phyloP scores from a whole-genome alignment of 2,888 invertebrate species.

The Acanthoscelides obtectus region DNA sequence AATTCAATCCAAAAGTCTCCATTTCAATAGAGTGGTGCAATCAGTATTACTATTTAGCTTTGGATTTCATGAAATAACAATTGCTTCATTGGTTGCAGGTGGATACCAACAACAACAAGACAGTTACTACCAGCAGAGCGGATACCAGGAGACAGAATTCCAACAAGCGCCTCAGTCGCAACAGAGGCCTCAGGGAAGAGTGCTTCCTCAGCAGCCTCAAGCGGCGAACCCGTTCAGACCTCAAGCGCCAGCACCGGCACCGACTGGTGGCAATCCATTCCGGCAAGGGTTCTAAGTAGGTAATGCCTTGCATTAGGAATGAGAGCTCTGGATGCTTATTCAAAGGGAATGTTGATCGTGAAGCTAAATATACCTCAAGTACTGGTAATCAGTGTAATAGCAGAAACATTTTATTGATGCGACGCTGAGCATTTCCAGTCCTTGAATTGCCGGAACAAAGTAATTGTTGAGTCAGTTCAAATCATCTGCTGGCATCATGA shows the following conservation, averaged over 20 bases:
- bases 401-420: no score
- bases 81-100: no score
- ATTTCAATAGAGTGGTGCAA: no score
- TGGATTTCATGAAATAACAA: no score
- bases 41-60: no score
- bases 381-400: no score
- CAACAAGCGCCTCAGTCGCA: slow-evolving; percentile 48
- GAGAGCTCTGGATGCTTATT: background rate
- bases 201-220: slow-evolving; percentile 37
- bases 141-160: slow-evolving; percentile 48
- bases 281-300: slow-evolving; percentile 65
- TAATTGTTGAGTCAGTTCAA: no score
- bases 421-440: no score
- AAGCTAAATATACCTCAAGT: no score
- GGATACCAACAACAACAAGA: slow-evolving; percentile 45
- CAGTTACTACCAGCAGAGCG: slow-evolving; percentile 22
- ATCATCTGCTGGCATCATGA: no score
- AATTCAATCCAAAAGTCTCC: no score
- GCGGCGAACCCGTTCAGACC: slow-evolving; percentile 30
- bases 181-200: slow-evolving; percentile 36
- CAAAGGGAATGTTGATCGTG: background rate
- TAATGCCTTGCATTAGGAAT: slow-evolving; percentile 1
- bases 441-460: no score
- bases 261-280: slow-evolving; percentile 38
- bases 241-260: slow-evolving; percentile 25